phyloP scores from a whole-genome alignment of 64 coral and sea anemone genomes.

The Astreopora myriophthalma region DNA sequence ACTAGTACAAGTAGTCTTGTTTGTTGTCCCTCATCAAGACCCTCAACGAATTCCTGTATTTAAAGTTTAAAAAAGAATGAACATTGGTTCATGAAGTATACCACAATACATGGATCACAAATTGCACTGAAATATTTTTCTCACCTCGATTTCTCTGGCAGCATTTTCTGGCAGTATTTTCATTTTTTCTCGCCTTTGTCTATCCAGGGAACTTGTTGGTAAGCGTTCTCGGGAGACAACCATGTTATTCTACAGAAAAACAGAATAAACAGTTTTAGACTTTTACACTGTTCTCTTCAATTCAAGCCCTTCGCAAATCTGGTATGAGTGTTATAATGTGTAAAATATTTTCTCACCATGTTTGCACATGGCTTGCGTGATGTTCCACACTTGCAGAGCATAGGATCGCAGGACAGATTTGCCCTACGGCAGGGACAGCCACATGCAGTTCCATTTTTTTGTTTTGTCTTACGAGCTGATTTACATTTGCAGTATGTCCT shows the following conservation, averaged over 20 bases:
- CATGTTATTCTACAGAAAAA: not conserved
- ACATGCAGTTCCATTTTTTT: not conserved
- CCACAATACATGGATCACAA: not conserved
- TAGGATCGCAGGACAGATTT: not conserved
- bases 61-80: not conserved
- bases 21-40: not conserved
- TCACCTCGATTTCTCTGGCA: not conserved
- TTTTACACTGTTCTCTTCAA: not conserved
- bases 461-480: not conserved
- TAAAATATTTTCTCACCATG: not conserved
- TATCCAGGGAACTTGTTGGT: not conserved
- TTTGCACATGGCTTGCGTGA: not conserved
- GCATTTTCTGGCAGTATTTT: not conserved
- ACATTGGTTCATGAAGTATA: not conserved
- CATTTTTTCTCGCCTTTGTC: not conserved
- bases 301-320: not conserved
- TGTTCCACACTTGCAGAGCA: not conserved
- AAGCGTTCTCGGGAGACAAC: not conserved
- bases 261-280: not conserved
- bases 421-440: not conserved
- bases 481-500: slow-evolving; percentile 7
- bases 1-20: not conserved
- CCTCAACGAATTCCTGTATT: not conserved
- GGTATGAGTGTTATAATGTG: not conserved
- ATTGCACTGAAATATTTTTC: not conserved